Percentiles rank a stretch among this genome's conserved stretches.
These are phyloP conservation scores for Eulithis prunata DNA, from an alignment of 2,888 invertebrate genomes.

Conservation along the genomic window DNA sequence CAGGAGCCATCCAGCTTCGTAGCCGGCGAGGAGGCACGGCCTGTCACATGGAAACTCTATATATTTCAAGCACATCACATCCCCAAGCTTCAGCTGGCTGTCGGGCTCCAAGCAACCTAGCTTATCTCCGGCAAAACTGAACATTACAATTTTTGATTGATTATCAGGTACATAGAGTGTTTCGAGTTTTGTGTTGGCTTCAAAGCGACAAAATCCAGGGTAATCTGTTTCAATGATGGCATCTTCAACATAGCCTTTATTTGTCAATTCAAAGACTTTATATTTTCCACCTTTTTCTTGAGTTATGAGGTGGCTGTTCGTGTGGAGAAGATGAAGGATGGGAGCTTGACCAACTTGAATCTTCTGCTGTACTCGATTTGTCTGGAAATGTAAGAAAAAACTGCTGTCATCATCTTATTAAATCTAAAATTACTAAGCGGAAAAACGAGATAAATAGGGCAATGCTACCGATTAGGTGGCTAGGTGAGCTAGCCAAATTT, in stretches of 20 bases:
- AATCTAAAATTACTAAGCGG: neutral
- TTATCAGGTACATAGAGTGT: conserved; percentile 87
- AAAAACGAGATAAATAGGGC: conserved; percentile 22
- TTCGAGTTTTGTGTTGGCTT: conserved; percentile 84
- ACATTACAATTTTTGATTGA: conserved; percentile 81
- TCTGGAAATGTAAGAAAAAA: conserved; percentile 78
- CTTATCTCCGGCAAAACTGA: conserved; percentile 78
- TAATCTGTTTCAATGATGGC: conserved; percentile 85
- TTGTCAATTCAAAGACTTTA: conserved; percentile 87
- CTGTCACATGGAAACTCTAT: conserved; percentile 78
- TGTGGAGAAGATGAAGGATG: conserved; percentile 86
- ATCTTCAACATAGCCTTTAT: conserved; percentile 84
- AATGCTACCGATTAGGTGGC: conserved; percentile 39
- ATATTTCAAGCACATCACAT: conserved; percentile 86
- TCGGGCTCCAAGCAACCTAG: conserved; percentile 69
- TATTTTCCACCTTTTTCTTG: conserved; percentile 90
- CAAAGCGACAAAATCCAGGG: conserved; percentile 89
- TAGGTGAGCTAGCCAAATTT: conserved; percentile 44
- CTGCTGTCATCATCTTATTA: neutral
- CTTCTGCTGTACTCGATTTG: conserved; percentile 87
- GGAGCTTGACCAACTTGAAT: conserved; percentile 87
- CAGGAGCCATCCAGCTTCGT: conserved; percentile 89
- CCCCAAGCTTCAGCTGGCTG: conserved; percentile 79
- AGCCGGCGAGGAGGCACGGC: conserved; percentile 86
- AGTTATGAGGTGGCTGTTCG: conserved; percentile 86